These are phyloP conservation scores for Antitype chi DNA, from an alignment of 2,888 invertebrate genomes.

Conservation along the genomic window DNA sequence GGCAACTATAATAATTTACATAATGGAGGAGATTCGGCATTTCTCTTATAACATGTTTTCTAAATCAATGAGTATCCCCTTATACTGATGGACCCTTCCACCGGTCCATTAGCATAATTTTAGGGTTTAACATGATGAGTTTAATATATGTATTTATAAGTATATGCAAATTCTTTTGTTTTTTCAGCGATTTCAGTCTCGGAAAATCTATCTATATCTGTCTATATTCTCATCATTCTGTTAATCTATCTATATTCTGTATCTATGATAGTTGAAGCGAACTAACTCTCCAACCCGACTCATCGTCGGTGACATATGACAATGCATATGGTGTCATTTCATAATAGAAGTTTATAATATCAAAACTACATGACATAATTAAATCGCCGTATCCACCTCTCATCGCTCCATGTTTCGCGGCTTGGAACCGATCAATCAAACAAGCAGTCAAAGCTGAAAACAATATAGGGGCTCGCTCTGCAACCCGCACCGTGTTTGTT, in stretches of 20 bases:
- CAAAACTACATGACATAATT: neutral
- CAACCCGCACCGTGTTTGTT: slow-evolving; percentile 61
- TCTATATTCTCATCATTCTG: too few species aligned
- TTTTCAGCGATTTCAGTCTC: neutral
- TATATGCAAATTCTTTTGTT: neutral
- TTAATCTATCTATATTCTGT: too few species aligned
- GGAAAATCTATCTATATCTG: too few species aligned
- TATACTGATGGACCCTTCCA: too few species aligned
- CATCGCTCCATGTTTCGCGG: slow-evolving; percentile 31
- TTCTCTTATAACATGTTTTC: neutral
- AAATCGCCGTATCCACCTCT: slow-evolving; percentile 47
- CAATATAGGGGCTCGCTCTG: slow-evolving; percentile 71
- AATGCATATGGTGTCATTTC: neutral
- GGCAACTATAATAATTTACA: neutral
- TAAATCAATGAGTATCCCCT: neutral
- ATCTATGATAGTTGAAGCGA: neutral
- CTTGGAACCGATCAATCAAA: slow-evolving; percentile 76
- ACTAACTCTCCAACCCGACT: neutral
- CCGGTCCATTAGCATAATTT: neutral
- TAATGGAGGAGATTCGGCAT: neutral
- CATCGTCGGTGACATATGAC: neutral
- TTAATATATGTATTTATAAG: too few species aligned
- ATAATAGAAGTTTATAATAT: too few species aligned
- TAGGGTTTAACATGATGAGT: neutral
- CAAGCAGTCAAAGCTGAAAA: slow-evolving; percentile 72